A percentile compares a stretch with the other conserved stretches of the same genome.
Evolutionary conservation across 2,888 invertebrate species (phyloP).

Genomic region (Taphrorychus bicolor): DNA sequence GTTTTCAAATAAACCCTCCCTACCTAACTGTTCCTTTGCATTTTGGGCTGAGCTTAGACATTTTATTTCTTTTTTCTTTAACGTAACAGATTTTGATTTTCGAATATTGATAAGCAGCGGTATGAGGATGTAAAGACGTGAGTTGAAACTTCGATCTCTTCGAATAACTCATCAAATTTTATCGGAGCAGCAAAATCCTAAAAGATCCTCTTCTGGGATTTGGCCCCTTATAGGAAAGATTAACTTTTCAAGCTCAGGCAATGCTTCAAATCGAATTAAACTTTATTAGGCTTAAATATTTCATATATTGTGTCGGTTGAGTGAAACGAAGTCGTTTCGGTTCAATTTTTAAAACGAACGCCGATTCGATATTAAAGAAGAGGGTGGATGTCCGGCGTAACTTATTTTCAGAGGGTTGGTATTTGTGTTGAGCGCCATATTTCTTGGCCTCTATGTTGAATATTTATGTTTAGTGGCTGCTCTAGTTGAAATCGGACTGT

Average conservation of each 20-base stretch:
- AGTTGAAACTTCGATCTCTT: conserved; percentile 8
- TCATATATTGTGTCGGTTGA: not conserved
- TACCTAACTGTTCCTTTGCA: too few species aligned
- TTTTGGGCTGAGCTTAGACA: too few species aligned
- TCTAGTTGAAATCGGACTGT: too few species aligned
- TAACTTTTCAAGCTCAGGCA: conserved; percentile 16
- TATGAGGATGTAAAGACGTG: not conserved
- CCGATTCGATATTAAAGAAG: too few species aligned
- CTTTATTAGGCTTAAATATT: conserved; percentile 21
- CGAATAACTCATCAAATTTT: conserved; percentile 40
- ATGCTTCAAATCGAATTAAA: conserved; percentile 21
- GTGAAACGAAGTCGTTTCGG: not conserved
- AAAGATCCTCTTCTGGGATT: conserved; percentile 35
- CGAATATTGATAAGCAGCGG: not conserved
- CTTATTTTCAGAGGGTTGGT: too few species aligned
- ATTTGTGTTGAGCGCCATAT: too few species aligned
- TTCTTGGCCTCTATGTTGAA: too few species aligned
- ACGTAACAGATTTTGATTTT: too few species aligned
- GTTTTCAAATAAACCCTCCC: not conserved
- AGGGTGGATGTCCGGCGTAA: too few species aligned
- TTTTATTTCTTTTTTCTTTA: too few species aligned
- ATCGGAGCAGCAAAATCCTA: conserved; percentile 38
- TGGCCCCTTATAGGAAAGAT: conserved; percentile 17
- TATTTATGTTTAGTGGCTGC: too few species aligned
- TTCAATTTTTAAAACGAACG: too few species aligned